These are phyloP conservation scores for Rhabdomys dilectus DNA, from an alignment of 2,113 vertebrate species.

Conservation along the genomic window DNA sequence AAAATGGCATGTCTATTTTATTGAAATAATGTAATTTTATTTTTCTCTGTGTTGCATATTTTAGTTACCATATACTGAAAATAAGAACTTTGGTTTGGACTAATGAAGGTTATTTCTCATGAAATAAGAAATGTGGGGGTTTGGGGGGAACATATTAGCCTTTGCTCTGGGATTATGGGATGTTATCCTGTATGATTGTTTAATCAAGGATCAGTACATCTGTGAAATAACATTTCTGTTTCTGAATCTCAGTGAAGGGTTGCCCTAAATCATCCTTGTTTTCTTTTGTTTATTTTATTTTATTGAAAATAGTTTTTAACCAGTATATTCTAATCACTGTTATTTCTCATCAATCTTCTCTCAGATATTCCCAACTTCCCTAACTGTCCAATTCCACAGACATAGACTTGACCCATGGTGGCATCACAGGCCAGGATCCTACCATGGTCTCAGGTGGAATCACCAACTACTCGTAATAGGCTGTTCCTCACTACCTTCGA, in stretches of 20 bases:
- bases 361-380: neutral
- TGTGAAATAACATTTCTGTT: neutral
- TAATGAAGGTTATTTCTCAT: neutral
- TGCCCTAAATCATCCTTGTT: neutral
- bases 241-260: neutral
- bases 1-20: neutral
- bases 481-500: too few relatives aligned
- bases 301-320: neutral
- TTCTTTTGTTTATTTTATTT: neutral
- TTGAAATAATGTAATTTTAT: slow-evolving; percentile 11
- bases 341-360: neutral
- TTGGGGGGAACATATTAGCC: neutral
- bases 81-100: neutral
- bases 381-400: neutral
- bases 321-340: neutral
- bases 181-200: neutral
- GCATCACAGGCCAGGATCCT: too few relatives aligned
- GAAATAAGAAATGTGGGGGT: neutral
- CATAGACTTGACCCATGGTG: too few relatives aligned
- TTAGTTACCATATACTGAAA: neutral
- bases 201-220: neutral
- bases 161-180: neutral
- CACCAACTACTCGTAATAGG: too few relatives aligned
- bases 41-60: neutral
- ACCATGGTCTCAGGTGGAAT: too few relatives aligned